Conservation (phyloP, 1,140 invertebrate genomes). For the Grapholita molesta region DNA sequence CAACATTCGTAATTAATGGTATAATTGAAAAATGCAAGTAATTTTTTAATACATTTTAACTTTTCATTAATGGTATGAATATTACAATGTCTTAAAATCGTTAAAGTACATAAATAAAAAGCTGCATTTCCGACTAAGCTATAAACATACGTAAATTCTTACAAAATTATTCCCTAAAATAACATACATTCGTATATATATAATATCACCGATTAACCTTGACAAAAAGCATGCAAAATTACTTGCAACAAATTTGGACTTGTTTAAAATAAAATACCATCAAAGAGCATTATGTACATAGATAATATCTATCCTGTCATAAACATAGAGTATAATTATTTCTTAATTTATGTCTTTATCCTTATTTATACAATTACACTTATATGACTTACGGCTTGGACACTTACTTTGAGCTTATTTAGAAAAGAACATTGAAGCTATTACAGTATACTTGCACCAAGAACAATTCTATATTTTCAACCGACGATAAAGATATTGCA, state of each 20-base stretch:
- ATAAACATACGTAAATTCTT: constrained; percentile 11
- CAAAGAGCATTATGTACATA: constrained; percentile 49
- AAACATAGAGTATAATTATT: constrained; percentile 59
- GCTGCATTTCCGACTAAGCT: not conserved
- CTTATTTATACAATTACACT: constrained; percentile 41
- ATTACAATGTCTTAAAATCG: not conserved
- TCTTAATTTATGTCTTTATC: constrained; percentile 64
- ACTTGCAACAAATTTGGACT: constrained; percentile 6
- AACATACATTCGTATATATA: constrained; percentile 11
- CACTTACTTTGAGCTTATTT: constrained; percentile 62
- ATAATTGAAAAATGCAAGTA: no score
- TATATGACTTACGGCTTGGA: constrained; percentile 55
- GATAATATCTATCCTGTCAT: constrained; percentile 59
- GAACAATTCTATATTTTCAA: not conserved
- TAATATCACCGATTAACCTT: constrained; percentile 16
- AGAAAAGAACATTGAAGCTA: constrained; percentile 8
- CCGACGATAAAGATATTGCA: not conserved
- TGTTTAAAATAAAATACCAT: constrained; percentile 18
- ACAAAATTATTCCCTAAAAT: constrained; percentile 12
- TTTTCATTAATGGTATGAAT: not conserved
- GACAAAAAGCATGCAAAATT: constrained; percentile 5
- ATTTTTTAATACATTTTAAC: not conserved
- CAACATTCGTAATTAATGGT: no score
- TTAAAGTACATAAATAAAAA: constrained; percentile 4
- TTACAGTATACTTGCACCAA: not conserved